These are phyloP conservation scores for Sinelater perroti DNA, from an alignment of 2,888 invertebrate genomes.

Conservation along the genomic window DNA sequence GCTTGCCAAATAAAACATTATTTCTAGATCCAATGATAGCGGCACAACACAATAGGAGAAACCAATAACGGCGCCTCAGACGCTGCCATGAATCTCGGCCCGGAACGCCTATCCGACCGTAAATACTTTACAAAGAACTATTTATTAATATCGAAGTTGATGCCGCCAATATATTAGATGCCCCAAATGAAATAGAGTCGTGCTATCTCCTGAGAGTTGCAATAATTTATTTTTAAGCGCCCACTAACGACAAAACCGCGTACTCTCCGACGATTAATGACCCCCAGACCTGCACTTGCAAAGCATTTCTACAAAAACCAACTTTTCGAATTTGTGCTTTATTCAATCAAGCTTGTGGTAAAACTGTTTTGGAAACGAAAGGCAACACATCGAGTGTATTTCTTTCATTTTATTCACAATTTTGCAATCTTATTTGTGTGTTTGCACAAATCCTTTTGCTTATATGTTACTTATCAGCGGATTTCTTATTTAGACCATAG, in stretches of 20 bases:
- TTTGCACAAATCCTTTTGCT: too few species aligned
- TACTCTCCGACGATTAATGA: too few species aligned
- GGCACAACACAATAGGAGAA: constrained; percentile 47
- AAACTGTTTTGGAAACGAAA: too few species aligned
- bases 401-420: too few species aligned
- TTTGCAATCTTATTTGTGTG: too few species aligned
- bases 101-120: constrained; percentile 50
- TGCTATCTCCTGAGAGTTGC: constrained; percentile 22
- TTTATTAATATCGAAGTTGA: constrained; percentile 52
- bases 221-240: constrained; percentile 15
- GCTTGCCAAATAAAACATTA: constrained; percentile 42
- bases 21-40: constrained; percentile 39
- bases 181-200: constrained; percentile 43
- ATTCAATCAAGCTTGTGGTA: too few species aligned
- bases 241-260: background rate
- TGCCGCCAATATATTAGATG: constrained; percentile 46
- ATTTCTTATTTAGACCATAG: too few species aligned
- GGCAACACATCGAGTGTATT: too few species aligned
- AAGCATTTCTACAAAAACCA: too few species aligned
- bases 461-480: too few species aligned
- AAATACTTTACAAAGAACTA: constrained; percentile 51
- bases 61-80: constrained; percentile 49
- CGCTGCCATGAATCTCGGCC: constrained; percentile 59
- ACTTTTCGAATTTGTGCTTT: too few species aligned
- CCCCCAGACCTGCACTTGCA: too few species aligned